Conservation (phyloP, 2,113 vertebrate species). For the Alces alces region DNA sequence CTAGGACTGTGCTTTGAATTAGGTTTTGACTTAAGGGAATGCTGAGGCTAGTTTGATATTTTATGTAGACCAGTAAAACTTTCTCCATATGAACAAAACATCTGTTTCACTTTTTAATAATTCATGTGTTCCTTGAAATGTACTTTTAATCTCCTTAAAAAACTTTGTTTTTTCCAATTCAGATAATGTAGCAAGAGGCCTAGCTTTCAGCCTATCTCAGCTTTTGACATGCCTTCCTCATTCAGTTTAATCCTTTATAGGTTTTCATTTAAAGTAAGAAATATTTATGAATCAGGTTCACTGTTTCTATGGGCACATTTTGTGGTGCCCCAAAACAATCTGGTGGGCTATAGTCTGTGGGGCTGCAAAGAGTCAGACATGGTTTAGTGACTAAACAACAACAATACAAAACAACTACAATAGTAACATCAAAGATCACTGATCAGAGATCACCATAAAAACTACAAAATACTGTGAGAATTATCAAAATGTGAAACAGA, state of each 20-base stretch:
- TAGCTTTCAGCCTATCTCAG: neutral
- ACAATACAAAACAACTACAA: neutral
- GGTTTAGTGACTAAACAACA: neutral
- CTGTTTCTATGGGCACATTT: neutral
- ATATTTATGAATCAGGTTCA: neutral
- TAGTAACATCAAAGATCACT: neutral
- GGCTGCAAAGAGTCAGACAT: neutral
- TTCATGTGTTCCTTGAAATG: neutral
- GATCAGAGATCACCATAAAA: neutral
- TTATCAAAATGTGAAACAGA: neutral
- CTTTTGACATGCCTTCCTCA: neutral
- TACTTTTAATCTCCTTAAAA: neutral
- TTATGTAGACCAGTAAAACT: neutral
- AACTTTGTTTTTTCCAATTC: neutral
- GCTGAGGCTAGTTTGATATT: neutral
- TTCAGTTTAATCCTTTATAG: neutral
- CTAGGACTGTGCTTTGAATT: neutral
- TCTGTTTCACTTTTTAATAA: neutral
- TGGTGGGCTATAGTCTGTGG: neutral
- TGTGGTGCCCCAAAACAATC: neutral
- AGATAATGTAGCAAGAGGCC: neutral
- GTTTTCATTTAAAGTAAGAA: neutral
- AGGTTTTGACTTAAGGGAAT: neutral
- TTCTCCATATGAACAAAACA: neutral
- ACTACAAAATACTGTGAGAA: neutral